A percentile compares a stretch with the other conserved stretches of the same genome.
phyloP scores from a whole-genome alignment of 92 coral and sea anemone genomes.

The Palythoa caribaeorum region DNA sequence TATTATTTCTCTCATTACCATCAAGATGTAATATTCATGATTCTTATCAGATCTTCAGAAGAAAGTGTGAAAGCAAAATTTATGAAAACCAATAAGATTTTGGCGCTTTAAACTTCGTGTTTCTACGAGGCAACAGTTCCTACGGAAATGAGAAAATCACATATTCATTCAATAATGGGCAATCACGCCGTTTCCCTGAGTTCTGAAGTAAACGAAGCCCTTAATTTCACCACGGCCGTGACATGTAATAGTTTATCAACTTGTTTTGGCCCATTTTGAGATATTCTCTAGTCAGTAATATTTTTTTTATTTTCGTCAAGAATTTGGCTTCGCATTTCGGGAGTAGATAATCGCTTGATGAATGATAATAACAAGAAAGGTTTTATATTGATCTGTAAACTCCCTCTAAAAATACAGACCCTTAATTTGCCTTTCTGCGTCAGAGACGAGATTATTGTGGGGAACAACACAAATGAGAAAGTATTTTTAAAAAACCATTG shows the following conservation, averaged over 20 bases:
- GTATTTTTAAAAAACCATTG: constrained; percentile 34
- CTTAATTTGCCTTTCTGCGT: constrained; percentile 44
- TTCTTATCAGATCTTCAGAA: constrained; percentile 31
- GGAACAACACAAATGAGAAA: constrained; percentile 26
- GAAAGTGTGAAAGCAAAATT: constrained; percentile 33
- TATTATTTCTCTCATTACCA: constrained; percentile 47
- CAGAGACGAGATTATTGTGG: constrained; percentile 30
- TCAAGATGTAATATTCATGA: constrained; percentile 50
- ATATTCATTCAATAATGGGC: constrained; percentile 38
- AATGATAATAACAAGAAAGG: constrained; percentile 15
- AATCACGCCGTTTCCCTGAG: constrained; percentile 23
- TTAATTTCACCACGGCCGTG: constrained; percentile 23
- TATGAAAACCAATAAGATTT: constrained; percentile 35
- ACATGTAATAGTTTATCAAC: constrained; percentile 37
- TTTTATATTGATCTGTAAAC: constrained; percentile 39
- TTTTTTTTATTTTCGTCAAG: constrained; percentile 5
- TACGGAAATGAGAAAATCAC: constrained; percentile 49
- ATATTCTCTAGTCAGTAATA: constrained; percentile 8
- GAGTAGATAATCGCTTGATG: constrained; percentile 9
- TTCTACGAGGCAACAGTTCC: constrained; percentile 33
- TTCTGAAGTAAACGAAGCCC: neutral
- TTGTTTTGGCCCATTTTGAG: constrained; percentile 33
- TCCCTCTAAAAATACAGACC: constrained; percentile 32
- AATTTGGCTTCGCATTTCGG: neutral
- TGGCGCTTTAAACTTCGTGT: constrained; percentile 36